These are phyloP conservation scores for Agrochola lychnidis DNA, from an alignment of 2,888 invertebrate genomes.

Conservation along the genomic window DNA sequence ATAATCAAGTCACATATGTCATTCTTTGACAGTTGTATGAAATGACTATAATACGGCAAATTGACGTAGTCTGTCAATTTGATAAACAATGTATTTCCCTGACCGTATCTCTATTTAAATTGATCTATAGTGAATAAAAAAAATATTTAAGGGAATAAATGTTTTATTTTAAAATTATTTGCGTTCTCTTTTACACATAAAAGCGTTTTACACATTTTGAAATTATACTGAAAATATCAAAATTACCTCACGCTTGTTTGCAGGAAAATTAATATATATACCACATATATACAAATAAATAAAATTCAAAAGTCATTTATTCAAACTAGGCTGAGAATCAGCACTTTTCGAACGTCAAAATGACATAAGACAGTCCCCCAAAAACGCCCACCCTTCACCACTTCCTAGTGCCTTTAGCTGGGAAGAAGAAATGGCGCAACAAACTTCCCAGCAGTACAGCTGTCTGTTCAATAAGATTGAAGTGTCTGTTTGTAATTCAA, in stretches of 20 bases:
- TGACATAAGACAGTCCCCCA: no score
- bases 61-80: background rate
- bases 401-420: no score
- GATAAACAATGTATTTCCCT: background rate
- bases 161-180: constrained; percentile 9
- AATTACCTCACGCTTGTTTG: background rate
- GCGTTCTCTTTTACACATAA: background rate
- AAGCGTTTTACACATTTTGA: background rate
- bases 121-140: constrained; percentile 33
- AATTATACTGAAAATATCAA: background rate
- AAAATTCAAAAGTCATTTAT: no score
- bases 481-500: no score
- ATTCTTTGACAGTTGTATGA: background rate
- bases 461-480: no score
- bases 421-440: no score
- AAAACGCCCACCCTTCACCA: no score
- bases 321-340: no score
- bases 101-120: constrained; percentile 1
- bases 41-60: background rate
- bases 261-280: background rate
- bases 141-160: constrained; percentile 9
- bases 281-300: no score
- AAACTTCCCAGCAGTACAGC: no score
- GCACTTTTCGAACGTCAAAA: no score
- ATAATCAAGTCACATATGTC: background rate